Evolutionary conservation across 2,797 vertebrate species (phyloP), one percentile per base, ranked within the genome.

Genomic region (Gallirallus australis): DNA sequence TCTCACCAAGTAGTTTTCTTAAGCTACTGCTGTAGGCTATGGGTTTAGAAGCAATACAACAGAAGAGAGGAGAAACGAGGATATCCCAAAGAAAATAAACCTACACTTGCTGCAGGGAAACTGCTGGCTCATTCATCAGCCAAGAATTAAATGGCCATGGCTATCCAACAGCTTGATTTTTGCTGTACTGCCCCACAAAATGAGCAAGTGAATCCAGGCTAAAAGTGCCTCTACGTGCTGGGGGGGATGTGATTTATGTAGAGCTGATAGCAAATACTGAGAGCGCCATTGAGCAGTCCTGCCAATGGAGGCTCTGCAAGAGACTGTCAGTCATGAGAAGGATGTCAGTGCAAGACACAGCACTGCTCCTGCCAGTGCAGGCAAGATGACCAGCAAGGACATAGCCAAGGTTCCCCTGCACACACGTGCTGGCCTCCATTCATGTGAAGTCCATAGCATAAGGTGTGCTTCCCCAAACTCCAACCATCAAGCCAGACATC

Each of bases 11-110:
- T 5, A 40, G 37, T 65, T 91, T 82, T 63, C 57, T 82, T 68
- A 75, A 79, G 39, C 77, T 81, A 48, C 20, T 60, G 64, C 92
- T 81, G 30, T 45, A 82, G 84, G 84, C 73, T 82, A 57, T 15
- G 30, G 27, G 53, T 66, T 69, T 72, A 84, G 40, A 94, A 82
- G 27, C 31, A 72, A 37, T 57, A 80, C 40, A 93, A 42, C 10
- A 48, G 37, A 42, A 20, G 28, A 60, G 24, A 78, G 31, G 21
- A 53, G 63, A 65, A 79, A 47, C 9, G 1, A 84, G 21, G 7
- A 12, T 25, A 63, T 63, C 47, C 7, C 33, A 72, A 83, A 75
- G 60, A 25, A 83, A 84, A 65, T 30, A 89, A 78, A 50, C 42
- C 18, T 65, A 9, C 20, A 19, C 20, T 88, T 73, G 28, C 53